Evolutionary conservation across 2,888 invertebrate genomes (phyloP).

Genomic region (Lymantria monacha): DNA sequence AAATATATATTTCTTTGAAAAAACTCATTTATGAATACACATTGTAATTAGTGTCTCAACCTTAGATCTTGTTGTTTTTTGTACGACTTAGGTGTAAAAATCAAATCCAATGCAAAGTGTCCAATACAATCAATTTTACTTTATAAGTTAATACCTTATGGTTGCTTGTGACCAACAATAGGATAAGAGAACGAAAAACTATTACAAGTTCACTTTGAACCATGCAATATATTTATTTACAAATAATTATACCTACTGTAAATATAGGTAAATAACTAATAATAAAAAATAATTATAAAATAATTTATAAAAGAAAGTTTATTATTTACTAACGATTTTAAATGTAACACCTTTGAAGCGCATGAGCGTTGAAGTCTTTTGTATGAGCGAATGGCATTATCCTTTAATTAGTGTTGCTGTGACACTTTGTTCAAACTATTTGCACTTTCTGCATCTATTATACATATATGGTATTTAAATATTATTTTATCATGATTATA

Average conservation of each 20-base stretch:
- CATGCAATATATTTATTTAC: background rate
- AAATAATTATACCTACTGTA: background rate
- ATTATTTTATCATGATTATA: background rate
- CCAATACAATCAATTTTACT: too few species aligned
- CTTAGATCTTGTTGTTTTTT: too few species aligned
- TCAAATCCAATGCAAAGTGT: too few species aligned
- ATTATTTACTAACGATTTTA: background rate
- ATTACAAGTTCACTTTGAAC: background rate
- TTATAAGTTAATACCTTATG: too few species aligned
- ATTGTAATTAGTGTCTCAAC: too few species aligned
- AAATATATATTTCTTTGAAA: too few species aligned
- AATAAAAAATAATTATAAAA: too few species aligned
- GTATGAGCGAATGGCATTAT: slow-evolving; percentile 37
- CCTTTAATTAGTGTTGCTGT: background rate
- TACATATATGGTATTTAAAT: background rate
- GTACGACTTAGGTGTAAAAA: too few species aligned
- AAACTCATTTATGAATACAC: too few species aligned
- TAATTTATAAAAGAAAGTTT: too few species aligned
- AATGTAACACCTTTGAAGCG: background rate
- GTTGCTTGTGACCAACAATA: too few species aligned
- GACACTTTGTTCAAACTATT: background rate
- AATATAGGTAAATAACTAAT: background rate
- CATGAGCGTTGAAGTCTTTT: slow-evolving; percentile 68
- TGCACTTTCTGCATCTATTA: background rate
- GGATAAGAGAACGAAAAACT: too few species aligned